phyloP scores from a whole-genome alignment of 2,888 invertebrate genomes.

The Sinodicranocentrus sp. region DNA sequence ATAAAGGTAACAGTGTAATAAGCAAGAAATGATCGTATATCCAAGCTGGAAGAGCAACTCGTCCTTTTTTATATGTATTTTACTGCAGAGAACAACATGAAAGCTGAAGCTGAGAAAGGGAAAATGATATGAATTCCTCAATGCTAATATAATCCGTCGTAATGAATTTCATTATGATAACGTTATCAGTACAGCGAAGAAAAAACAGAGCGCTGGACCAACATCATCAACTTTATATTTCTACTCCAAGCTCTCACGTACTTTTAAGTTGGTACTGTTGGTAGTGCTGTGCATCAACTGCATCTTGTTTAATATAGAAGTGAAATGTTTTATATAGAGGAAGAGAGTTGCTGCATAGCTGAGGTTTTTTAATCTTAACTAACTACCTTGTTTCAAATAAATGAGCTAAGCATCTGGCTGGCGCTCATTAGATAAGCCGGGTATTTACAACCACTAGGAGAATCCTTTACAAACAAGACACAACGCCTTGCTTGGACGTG shows the following conservation, averaged over 20 bases:
- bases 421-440: constrained; percentile 67
- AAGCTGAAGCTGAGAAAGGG: too few relatives aligned
- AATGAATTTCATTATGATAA: constrained; percentile 71
- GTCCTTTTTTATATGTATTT: neutral
- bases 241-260: too few relatives aligned
- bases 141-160: constrained; percentile 67
- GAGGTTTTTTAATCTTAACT: constrained; percentile 60
- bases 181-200: constrained; percentile 60
- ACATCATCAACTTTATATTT: constrained; percentile 13
- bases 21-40: too few relatives aligned
- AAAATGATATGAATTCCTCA: constrained; percentile 68
- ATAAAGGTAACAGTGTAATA: constrained; percentile 17
- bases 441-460: constrained; percentile 60
- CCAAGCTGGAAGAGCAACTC: neutral
- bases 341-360: neutral
- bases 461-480: constrained; percentile 33
- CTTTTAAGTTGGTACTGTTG: too few relatives aligned
- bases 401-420: constrained; percentile 71
- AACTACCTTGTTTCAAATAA: constrained; percentile 67
- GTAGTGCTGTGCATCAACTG: too few relatives aligned
- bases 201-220: constrained; percentile 31
- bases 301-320: too few relatives aligned
- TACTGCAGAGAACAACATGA: constrained; percentile 1
- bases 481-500: neutral
- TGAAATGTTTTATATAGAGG: too few relatives aligned